Evolutionary conservation across 2,797 vertebrate species (phyloP).

Genomic region (Acipenser ruthenus): DNA sequence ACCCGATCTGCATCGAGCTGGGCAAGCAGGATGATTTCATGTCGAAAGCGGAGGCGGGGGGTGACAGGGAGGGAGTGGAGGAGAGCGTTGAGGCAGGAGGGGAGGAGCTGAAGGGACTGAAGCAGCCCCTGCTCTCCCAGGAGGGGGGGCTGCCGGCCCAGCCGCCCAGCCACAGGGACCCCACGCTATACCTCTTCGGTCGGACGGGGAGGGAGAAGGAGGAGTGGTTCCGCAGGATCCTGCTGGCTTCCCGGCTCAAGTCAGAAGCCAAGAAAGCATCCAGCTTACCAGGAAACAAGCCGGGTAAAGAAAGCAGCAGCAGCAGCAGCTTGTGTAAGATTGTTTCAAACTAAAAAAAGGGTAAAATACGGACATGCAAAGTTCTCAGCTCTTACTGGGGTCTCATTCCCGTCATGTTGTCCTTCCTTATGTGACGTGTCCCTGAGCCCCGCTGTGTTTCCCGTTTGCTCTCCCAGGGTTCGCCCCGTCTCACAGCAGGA

Average conservation of each 20-base stretch:
- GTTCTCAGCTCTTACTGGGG: not conserved
- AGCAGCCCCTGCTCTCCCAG: too few species aligned
- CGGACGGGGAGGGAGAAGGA: slow-evolving; percentile 93
- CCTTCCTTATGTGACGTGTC: slow-evolving; percentile 8
- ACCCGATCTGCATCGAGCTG: slow-evolving; percentile 88
- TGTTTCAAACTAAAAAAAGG: not conserved
- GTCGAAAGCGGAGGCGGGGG: slow-evolving; percentile 67
- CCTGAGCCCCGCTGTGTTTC: slow-evolving; percentile 11
- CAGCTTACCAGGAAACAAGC: slow-evolving; percentile 49
- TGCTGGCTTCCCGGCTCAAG: slow-evolving; percentile 73
- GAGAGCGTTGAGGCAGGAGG: slow-evolving; percentile 2
- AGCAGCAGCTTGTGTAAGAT: not conserved
- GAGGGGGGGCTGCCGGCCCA: too few species aligned
- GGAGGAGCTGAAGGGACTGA: too few species aligned
- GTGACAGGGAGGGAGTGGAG: slow-evolving; percentile 39
- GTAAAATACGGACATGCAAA: too few species aligned
- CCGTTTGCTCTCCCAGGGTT: slow-evolving; percentile 46
- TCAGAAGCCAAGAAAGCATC: slow-evolving; percentile 57
- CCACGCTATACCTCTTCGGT: slow-evolving; percentile 85
- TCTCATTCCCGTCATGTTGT: not conserved
- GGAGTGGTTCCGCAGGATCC: slow-evolving; percentile 84
- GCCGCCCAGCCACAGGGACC: slow-evolving; percentile 47
- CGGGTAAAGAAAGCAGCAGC: slow-evolving; percentile 47
- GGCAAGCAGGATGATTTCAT: slow-evolving; percentile 85
- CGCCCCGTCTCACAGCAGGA: slow-evolving; percentile 44